Conservation (phyloP, 2,797 vertebrate species). For the Astyanax mexicanus region DNA sequence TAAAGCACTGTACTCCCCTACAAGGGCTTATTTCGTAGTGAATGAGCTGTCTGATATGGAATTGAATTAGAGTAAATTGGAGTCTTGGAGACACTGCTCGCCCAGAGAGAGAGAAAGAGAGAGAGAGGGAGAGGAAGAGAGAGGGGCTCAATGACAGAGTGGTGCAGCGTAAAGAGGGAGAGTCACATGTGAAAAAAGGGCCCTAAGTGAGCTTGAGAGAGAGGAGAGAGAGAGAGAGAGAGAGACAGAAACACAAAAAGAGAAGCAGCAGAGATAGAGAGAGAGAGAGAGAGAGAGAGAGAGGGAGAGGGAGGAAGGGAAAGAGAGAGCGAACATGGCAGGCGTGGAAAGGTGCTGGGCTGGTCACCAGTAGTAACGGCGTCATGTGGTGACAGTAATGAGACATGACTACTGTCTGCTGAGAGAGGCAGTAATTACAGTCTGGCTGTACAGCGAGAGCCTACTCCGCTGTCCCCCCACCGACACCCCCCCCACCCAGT, state of each 20-base stretch:
- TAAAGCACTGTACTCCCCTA: conserved; percentile 33
- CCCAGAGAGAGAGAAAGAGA: conserved; percentile 49
- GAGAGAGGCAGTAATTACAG: conserved; percentile 66
- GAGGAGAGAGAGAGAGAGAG: neutral
- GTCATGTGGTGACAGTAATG: conserved; percentile 62
- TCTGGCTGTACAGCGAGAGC: conserved; percentile 17
- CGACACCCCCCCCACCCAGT: neutral
- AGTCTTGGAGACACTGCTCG: conserved; percentile 55
- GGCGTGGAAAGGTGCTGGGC: conserved; percentile 33
- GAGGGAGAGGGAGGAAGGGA: conserved; percentile 33
- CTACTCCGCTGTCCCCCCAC: conserved; percentile 1
- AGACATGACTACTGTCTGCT: conserved; percentile 52
- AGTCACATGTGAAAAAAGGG: conserved; percentile 4
- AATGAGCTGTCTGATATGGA: conserved; percentile 60
- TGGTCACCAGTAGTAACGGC: conserved; percentile 57
- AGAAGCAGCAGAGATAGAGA: no score
- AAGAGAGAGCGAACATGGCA: conserved; percentile 14
- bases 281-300: neutral
- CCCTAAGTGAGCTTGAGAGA: conserved; percentile 3
- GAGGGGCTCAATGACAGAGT: conserved; percentile 40
- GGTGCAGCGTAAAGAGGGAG: conserved; percentile 8
- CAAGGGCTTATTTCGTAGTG: conserved; percentile 52
- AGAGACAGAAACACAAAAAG: neutral
- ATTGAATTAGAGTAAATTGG: conserved; percentile 62
- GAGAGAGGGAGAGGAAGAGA: conserved; percentile 40